A percentile compares a stretch with the other conserved stretches of the same genome.
Evolutionary conservation across 2,113 vertebrate genomes (phyloP).

Genomic region (Monopterus albus): DNA sequence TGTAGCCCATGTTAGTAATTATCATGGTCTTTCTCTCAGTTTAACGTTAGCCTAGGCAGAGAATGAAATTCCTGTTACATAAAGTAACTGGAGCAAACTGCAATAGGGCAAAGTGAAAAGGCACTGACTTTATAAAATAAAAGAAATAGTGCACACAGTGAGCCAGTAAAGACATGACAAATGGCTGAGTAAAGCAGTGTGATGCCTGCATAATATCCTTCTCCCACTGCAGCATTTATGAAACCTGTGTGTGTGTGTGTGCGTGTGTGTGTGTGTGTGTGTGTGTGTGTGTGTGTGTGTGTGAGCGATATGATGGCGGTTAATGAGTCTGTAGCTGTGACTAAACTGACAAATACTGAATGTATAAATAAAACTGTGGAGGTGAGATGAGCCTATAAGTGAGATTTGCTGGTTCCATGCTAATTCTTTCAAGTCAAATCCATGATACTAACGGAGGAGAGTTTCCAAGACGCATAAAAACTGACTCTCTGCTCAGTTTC

Average conservation of each 20-base stretch:
- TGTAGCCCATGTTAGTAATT: too few relatives aligned
- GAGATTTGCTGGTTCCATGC: background rate
- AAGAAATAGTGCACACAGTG: background rate
- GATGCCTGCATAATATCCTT: background rate
- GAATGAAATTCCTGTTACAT: constrained; percentile 8
- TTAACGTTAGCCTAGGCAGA: too few relatives aligned
- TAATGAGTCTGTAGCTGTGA: background rate
- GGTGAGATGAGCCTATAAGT: background rate
- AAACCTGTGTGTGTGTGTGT: background rate
- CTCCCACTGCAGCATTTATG: background rate
- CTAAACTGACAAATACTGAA: background rate
- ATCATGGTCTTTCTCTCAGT: too few relatives aligned
- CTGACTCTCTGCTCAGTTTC: too few relatives aligned
- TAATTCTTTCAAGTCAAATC: background rate
- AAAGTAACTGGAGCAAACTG: background rate
- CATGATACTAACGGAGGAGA: background rate
- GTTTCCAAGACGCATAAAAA: too few relatives aligned
- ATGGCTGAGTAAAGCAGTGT: too few relatives aligned
- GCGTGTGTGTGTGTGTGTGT: background rate
- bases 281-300: background rate
- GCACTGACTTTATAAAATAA: background rate
- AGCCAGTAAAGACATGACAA: background rate
- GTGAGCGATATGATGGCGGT: background rate
- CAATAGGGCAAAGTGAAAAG: background rate
- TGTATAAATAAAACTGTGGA: background rate